A percentile compares a stretch with the other conserved stretches of the same genome.
phyloP scores from a whole-genome alignment of 2,797 vertebrate species.

The Lophius americanus region DNA sequence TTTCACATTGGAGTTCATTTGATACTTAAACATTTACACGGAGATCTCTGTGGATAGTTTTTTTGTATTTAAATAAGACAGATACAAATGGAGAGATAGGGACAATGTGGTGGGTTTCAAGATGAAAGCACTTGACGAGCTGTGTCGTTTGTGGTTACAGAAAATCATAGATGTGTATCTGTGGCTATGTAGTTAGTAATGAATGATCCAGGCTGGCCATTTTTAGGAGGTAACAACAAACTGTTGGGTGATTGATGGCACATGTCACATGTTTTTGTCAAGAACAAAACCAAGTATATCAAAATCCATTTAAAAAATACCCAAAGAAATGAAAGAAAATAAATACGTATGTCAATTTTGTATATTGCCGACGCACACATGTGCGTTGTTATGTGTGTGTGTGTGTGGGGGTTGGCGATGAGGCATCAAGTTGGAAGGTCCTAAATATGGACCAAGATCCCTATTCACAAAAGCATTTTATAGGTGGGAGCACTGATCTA shows the following conservation, averaged over 20 bases:
- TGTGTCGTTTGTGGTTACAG: conserved; percentile 20
- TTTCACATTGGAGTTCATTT: not conserved
- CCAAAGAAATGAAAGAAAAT: conserved; percentile 35
- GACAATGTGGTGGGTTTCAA: conserved; percentile 29
- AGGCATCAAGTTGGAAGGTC: conserved; percentile 80
- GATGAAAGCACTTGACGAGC: conserved; percentile 13
- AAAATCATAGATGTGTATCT: conserved; percentile 64
- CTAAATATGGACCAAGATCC: conserved; percentile 73
- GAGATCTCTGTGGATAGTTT: conserved; percentile 28
- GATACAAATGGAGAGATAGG: conserved; percentile 15
- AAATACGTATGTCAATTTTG: conserved; percentile 77
- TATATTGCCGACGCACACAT: conserved; percentile 59
- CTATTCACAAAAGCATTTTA: conserved; percentile 77
- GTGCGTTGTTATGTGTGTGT: conserved; percentile 37
- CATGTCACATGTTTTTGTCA: conserved; percentile 61
- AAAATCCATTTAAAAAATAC: conserved; percentile 72
- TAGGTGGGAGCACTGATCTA: conserved; percentile 62
- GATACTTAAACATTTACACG: conserved; percentile 21
- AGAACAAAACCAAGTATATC: conserved; percentile 71
- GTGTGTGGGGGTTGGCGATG: conserved; percentile 67
- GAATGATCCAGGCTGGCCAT: conserved; percentile 67
- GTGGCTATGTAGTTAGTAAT: conserved; percentile 55
- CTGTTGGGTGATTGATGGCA: conserved; percentile 76
- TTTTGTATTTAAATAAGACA: conserved; percentile 12
- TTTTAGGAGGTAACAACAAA: conserved; percentile 79